Evolutionary conservation across 1,140 invertebrate genomes (phyloP).

Genomic region (Pseudomyrmex concolor): DNA sequence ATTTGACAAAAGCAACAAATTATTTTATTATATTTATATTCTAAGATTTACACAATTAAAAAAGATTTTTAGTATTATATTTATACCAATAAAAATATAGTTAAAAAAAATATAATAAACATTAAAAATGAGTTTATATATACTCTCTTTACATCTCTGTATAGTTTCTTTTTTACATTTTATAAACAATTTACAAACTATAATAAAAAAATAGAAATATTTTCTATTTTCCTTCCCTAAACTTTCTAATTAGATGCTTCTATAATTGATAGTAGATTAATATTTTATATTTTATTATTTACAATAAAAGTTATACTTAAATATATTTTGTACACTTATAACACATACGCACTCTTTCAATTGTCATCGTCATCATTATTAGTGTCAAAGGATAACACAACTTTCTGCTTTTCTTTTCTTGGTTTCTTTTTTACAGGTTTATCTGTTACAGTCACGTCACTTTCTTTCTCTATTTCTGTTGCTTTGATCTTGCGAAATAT

Average conservation of each 20-base stretch:
- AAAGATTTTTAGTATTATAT: no score
- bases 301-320: conserved; percentile 16
- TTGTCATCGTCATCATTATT: conserved; percentile 77
- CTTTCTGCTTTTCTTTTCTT: conserved; percentile 81
- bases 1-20: background rate
- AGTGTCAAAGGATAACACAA: conserved; percentile 85
- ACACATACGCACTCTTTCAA: background rate
- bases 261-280: background rate
- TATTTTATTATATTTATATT: background rate
- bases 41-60: no score
- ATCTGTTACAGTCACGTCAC: conserved; percentile 11
- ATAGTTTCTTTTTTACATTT: background rate
- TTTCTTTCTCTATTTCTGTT: conserved; percentile 43
- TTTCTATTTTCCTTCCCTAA: no score
- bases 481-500: conserved; percentile 84
- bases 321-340: conserved; percentile 49
- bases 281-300: conserved; percentile 4
- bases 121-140: background rate
- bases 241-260: no score
- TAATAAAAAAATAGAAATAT: no score
- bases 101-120: no score
- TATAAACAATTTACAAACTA: no score
- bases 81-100: no score
- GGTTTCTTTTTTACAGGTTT: conserved; percentile 76
- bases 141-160: background rate